Evolutionary conservation across 2,888 invertebrate genomes (phyloP).

Genomic region (Lithodes maja): DNA sequence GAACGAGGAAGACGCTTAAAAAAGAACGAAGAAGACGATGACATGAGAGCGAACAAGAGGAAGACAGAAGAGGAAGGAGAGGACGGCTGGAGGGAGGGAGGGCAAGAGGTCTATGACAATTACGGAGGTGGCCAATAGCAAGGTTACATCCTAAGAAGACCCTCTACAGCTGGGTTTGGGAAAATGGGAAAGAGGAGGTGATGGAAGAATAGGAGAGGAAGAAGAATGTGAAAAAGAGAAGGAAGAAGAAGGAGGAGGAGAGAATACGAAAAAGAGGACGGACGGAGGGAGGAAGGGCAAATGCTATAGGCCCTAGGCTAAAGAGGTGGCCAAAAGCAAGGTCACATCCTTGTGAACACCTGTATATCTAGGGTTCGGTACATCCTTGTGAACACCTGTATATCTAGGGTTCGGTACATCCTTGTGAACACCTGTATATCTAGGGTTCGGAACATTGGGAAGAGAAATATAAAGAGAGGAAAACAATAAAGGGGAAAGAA

Average conservation of each 20-base stretch:
- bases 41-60: neutral
- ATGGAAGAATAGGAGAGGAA: neutral
- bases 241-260: neutral
- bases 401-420: no score
- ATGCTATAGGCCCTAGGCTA: neutral
- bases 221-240: neutral
- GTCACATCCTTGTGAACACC: no score
- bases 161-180: no score
- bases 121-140: no score
- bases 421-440: no score
- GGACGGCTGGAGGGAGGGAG: neutral
- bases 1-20: neutral
- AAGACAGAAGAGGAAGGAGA: neutral
- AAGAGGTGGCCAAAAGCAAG: neutral
- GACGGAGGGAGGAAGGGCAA: neutral
- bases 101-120: no score
- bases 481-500: slow-evolving; percentile 3
- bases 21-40: neutral
- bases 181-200: no score
- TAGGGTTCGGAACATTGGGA: no score
- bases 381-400: no score
- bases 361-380: no score
- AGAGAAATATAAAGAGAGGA: neutral
- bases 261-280: neutral
- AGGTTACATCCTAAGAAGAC: no score